Conservation (phyloP, 2,797 vertebrate genomes). For the Neostethus bicornis region DNA sequence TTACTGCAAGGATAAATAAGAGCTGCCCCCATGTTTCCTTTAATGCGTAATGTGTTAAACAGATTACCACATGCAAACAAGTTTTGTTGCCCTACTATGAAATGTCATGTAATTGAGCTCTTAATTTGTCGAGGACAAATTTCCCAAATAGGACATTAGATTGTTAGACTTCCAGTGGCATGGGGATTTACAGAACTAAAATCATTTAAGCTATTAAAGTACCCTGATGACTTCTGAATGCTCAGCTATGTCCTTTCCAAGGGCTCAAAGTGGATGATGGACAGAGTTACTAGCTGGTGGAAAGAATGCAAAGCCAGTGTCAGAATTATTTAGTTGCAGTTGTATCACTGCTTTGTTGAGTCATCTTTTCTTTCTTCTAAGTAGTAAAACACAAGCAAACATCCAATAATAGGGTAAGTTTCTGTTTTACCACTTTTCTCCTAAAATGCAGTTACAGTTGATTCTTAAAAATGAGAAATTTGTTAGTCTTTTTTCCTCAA, state of each 20-base stretch:
- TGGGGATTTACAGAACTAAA: conserved; percentile 44
- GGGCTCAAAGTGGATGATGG: conserved; percentile 29
- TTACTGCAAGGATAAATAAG: conserved; percentile 51
- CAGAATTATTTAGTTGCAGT: conserved; percentile 6
- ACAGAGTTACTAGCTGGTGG: conserved; percentile 17
- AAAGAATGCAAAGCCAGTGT: conserved; percentile 22
- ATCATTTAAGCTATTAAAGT: conserved; percentile 53
- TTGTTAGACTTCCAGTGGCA: conserved; percentile 36
- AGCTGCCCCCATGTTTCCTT: conserved; percentile 26
- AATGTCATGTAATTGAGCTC: conserved; percentile 27
- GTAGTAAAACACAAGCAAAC: neutral
- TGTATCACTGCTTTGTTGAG: neutral
- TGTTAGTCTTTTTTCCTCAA: conserved; percentile 60
- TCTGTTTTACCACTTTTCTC: conserved; percentile 69
- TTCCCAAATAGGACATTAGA: conserved; percentile 32
- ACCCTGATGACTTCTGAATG: conserved; percentile 47
- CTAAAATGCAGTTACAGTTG: conserved; percentile 84
- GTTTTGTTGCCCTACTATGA: conserved; percentile 36
- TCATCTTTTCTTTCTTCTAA: neutral
- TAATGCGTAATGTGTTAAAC: conserved; percentile 41
- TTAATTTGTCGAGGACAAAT: conserved; percentile 41
- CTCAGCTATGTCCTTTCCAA: conserved; percentile 7
- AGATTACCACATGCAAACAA: conserved; percentile 42
- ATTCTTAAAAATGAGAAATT: conserved; percentile 73
- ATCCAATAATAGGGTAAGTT: neutral